Evolutionary conservation across 2,113 vertebrate species (phyloP), one percentile per base, ranked within the genome.

Genomic region (Megaptera novaeangliae): DNA sequence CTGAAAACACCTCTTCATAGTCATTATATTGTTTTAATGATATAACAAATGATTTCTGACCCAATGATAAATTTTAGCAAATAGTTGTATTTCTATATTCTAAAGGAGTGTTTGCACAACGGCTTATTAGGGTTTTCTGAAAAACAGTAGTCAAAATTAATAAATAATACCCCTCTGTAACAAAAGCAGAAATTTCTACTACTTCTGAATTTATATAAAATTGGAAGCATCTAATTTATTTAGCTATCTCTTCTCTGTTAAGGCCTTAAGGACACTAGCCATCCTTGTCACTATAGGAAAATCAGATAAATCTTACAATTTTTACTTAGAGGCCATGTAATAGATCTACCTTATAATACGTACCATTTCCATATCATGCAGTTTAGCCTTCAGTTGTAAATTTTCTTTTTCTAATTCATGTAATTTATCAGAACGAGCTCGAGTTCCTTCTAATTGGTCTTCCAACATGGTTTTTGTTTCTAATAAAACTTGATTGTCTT

Each of bases 291-390:
- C 66, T 85, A 93, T 1, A 84, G 10, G 31, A 61, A 96, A 88
- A 57, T 74, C 18, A 96, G 44, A 12, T 44, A 44, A 92, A 83
- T 69, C 15, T 57, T 27, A 49, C 18, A 84, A 41, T 36, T 83
- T 74, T 97, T 91, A 36, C 66, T 86, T 15, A 91, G 31, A 72
- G 20, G 12, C 29, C n/a, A 83, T 20, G 17, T 46, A 89, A 93
- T 9, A 36, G 5, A 85, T 86, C 27, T 68, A 96, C 34, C 29
- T 77, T 57, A 90, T 29, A 69, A 90, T 61, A 97, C 99, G 98
- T 98, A 99, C 99, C 99, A 99, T 99, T 98, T 99, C 99, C 99
- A 99, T 99, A 96, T 99, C 99, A 31, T 99, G 99, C 69, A 99
- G 97, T 98, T 99, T 99, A 68, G 99, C 99, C 98, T 99, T 99